phyloP scores from a whole-genome alignment of 2,113 vertebrate genomes.

The Acanthisitta chloris region DNA sequence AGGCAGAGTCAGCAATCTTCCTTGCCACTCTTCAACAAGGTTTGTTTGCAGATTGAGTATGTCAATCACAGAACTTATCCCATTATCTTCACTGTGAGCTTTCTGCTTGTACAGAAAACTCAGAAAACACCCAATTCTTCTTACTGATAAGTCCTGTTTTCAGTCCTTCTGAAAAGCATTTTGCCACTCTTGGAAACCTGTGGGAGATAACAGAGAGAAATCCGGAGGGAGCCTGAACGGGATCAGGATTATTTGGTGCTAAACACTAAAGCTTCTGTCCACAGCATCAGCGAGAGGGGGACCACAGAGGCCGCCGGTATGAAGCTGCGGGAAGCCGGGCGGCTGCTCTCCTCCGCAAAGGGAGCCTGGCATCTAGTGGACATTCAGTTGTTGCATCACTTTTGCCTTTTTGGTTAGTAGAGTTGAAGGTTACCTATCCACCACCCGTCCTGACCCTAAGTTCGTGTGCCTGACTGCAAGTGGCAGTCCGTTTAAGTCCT shows the following conservation, averaged over 20 bases:
- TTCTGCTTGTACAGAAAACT: background rate
- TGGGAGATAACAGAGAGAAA: background rate
- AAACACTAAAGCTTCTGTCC: background rate
- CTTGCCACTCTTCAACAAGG: background rate
- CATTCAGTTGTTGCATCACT: slow-evolving; percentile 42
- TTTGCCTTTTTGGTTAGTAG: background rate
- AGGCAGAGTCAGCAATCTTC: background rate
- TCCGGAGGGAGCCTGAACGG: background rate
- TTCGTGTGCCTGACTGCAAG: accelerated
- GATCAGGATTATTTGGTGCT: background rate
- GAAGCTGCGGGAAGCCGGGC: background rate
- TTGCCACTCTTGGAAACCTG: background rate
- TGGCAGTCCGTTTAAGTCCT: background rate
- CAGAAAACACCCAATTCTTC: background rate
- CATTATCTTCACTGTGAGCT: background rate
- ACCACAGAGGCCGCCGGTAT: background rate
- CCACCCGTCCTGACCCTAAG: background rate
- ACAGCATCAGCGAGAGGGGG: background rate
- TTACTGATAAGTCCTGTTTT: background rate
- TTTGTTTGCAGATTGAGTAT: background rate
- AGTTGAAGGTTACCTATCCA: background rate
- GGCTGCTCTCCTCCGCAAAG: slow-evolving; percentile 59
- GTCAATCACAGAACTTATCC: background rate
- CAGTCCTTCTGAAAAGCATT: background rate
- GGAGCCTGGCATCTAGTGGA: slow-evolving; percentile 86